Base-by-base conservation (phyloP, 2,888 invertebrate genomes). In the Drosophila nr. perissopoda region DNA sequence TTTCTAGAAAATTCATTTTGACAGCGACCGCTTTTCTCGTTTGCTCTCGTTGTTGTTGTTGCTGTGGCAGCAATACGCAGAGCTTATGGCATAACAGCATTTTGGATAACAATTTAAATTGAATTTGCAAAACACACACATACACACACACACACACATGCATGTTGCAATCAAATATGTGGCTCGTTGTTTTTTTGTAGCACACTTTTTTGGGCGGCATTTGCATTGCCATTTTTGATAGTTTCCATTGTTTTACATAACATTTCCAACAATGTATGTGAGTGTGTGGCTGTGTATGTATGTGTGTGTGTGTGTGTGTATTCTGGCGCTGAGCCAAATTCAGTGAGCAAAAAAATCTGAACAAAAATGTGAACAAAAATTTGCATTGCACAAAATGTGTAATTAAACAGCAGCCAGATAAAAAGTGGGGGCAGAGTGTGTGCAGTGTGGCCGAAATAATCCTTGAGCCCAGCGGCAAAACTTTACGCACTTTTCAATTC, bases 101-200 rank as follows among this genome's bases (percentile, higher is more conserved):
- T 82, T 82, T 71, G 74, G 25, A 74, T 81, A 81, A 79, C 85
- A 83, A 85, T 86, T 85, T 81, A 83, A 81, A 85, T 84, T 85
- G 79, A 85, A 83, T 85, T 88, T 52, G 8, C 46, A 51, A 40
- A 25, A 54, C 11, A 49, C 13, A 16, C 51, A 56, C 6, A 53
- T 4, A 52, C 38, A 53, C 21, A 38, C 13, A 53, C 11, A 48
- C 27, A 52, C 21, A 58, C 10, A 60, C 29, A 59, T 34, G 53
- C 2, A 29, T 18, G 27, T 54, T 27, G 60, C 76, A 81, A 58
- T 70, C 67, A 72, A 72, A 83, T 40, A 34, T 70, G 66, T 60
- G 58, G 48, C 21, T 59, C 38, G 5, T 16, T 49, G 27, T 29
- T 76, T 64, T 65, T 67, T 51, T 59, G 54, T 82, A 57, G 82